phyloP scores from a whole-genome alignment of 2,797 vertebrate genomes.

The Ispidina picta region DNA sequence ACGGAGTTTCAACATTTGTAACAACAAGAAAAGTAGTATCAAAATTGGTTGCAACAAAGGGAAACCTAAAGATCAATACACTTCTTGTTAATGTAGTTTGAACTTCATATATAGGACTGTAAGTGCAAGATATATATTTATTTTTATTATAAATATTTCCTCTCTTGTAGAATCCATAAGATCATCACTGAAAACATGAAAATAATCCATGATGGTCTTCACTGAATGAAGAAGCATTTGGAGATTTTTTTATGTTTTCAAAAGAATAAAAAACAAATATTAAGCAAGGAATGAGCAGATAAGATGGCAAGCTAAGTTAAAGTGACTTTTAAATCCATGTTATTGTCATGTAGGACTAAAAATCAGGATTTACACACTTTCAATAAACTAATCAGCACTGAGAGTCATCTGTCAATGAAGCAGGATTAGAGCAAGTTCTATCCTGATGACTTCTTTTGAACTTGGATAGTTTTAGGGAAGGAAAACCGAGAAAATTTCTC shows the following conservation, averaged over 20 bases:
- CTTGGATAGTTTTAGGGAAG: background rate
- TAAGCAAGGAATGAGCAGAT: background rate
- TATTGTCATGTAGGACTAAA: background rate
- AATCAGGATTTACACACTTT: background rate
- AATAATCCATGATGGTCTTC: background rate
- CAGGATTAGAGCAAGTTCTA: background rate
- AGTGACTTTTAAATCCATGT: background rate
- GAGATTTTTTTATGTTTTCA: background rate
- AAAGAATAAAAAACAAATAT: background rate
- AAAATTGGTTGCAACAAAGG: background rate
- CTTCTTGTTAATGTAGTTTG: background rate
- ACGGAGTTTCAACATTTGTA: constrained; percentile 23
- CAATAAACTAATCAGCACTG: background rate
- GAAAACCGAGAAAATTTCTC: background rate
- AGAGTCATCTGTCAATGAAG: background rate
- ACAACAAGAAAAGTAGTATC: background rate
- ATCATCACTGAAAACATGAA: background rate
- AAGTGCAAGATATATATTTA: background rate
- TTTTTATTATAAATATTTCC: background rate
- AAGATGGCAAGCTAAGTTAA: background rate
- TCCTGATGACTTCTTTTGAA: background rate
- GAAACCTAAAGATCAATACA: background rate
- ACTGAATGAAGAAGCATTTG: background rate
- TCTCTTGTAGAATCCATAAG: background rate
- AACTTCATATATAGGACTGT: background rate